These are phyloP conservation scores for Thryonomys swinderianus DNA, from an alignment of 2,113 vertebrate genomes.

Conservation along the genomic window DNA sequence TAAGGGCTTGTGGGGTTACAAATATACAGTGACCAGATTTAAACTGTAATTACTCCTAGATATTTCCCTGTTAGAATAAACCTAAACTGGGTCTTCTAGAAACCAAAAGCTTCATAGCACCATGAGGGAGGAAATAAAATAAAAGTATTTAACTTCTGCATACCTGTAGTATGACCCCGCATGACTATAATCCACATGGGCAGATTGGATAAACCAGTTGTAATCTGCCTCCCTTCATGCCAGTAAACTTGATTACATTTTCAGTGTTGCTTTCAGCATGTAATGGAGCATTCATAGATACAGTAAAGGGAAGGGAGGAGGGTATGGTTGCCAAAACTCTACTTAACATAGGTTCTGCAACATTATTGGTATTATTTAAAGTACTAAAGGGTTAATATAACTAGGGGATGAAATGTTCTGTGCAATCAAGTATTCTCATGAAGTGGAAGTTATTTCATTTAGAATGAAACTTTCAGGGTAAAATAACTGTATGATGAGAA, in stretches of 20 bases:
- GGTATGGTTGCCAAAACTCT: background rate
- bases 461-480: background rate
- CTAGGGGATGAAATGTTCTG: background rate
- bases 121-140: background rate
- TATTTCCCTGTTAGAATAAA: conserved; percentile 29
- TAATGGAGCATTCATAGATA: background rate
- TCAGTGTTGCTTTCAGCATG: background rate
- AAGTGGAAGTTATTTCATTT: background rate
- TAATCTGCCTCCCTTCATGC: background rate
- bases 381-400: background rate
- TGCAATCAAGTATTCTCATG: background rate
- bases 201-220: background rate
- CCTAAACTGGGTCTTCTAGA: background rate
- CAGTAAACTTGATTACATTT: background rate
- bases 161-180: background rate
- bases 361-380: conserved; percentile 16
- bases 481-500: background rate
- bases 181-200: background rate
- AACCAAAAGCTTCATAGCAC: background rate
- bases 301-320: background rate
- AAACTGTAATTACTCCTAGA: background rate
- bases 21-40: background rate
- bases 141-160: background rate
- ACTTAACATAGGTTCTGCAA: background rate
- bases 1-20: background rate